These are phyloP conservation scores for Panorpa germanica DNA, from an alignment of 2,888 invertebrate genomes.

Conservation along the genomic window DNA sequence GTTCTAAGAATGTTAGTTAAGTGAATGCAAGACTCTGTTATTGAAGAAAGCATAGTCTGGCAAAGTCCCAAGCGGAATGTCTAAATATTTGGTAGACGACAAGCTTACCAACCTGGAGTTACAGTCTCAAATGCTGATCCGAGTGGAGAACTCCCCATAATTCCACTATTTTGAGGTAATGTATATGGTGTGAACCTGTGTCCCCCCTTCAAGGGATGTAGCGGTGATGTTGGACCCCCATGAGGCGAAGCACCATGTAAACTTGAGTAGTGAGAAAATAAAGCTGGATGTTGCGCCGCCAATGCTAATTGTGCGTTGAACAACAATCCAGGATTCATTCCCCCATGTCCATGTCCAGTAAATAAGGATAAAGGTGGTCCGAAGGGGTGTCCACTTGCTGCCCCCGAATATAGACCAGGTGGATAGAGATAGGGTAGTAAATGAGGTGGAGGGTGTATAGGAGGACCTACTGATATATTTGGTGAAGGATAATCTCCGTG, in stretches of 20 bases:
- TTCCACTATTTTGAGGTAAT: slow-evolving; percentile 40
- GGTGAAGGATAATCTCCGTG: slow-evolving; percentile 56
- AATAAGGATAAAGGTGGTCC: slow-evolving; percentile 47
- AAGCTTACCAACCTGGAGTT: slow-evolving; percentile 61
- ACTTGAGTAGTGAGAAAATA: slow-evolving; percentile 49
- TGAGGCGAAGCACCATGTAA: slow-evolving; percentile 43
- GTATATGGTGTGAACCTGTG: slow-evolving; percentile 84
- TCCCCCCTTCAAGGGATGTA: slow-evolving; percentile 49
- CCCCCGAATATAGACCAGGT: slow-evolving; percentile 66
- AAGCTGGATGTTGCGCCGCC: slow-evolving; percentile 69
- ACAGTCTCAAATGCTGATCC: slow-evolving; percentile 83
- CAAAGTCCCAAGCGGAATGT: no score
- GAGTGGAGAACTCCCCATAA: slow-evolving; percentile 33
- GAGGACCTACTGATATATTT: slow-evolving; percentile 86
- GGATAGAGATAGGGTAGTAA: slow-evolving; percentile 86
- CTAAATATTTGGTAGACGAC: no score
- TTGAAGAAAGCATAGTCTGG: no score
- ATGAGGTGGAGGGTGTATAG: slow-evolving; percentile 77
- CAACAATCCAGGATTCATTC: slow-evolving; percentile 64
- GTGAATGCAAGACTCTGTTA: no score
- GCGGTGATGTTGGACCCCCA: slow-evolving; percentile 32
- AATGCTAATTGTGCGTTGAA: slow-evolving; percentile 79
- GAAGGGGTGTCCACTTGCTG: slow-evolving; percentile 35
- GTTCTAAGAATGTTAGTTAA: no score
- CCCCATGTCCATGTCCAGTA: slow-evolving; percentile 35